Base-by-base conservation (phyloP, 2,113 vertebrate genomes). In the Elachura formosa region DNA sequence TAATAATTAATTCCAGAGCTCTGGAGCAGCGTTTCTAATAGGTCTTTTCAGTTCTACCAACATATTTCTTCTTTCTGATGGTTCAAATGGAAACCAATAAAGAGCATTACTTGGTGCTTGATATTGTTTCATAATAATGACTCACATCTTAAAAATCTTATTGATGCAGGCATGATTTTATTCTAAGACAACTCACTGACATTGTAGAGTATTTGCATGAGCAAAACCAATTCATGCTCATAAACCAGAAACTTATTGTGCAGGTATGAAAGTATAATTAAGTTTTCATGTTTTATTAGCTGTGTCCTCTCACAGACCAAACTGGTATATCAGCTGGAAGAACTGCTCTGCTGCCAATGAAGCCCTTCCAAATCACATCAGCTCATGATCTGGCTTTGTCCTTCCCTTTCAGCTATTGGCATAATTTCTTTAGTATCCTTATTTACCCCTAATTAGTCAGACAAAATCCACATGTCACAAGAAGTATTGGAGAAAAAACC, bases 1-100 rank as follows among this genome's bases (percentile, higher is more conserved):
- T 67, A 83, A 43, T 77, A 89, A 93, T 69, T 76, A 93, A 95
- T 81, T 92, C 52, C 56, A 82, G 61, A 83, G 58, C 79, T 92
- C 38, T 48, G 75, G 12, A 93, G 43, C 55, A 67, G 51, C 4
- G 4, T 67, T 87, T 83, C 80, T 61, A 91, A 76, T 2, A 12
- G 36, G 38, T 73, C 54, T 89, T 86, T 87, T 80, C 62, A 63
- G 46, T 48, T 92, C 78, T 58, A 66, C 46, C 58, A 51, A 51
- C 34, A 3, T 14, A 75, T 79, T 83, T 85, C 33, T 91, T 79
- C 55, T 63, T 92, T 77, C 77, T 80, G 34, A 85, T 69, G 54
- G 75, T n/a, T 90, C 48, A 72, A 49, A 76, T 0, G 0, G 67
- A 87, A 90, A 94, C 68, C 58, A 58, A 66, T 25, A 48, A 43